Evolutionary conservation across 2,113 vertebrate genomes (phyloP).

Genomic region (Odontophorus gujanensis): DNA sequence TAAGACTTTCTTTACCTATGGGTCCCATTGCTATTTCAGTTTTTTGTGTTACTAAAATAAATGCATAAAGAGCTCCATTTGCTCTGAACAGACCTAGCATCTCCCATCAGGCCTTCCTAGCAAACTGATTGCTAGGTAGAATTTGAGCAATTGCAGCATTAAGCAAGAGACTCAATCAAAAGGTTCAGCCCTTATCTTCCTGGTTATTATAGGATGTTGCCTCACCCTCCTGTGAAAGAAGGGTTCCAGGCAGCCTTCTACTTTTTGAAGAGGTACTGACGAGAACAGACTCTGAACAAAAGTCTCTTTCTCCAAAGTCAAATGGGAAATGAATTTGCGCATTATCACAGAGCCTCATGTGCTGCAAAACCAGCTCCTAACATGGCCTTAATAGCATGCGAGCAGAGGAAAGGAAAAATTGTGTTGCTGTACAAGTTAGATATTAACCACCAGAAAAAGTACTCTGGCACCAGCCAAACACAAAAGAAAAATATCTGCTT

Average conservation of each 20-base stretch:
- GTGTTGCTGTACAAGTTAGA: not conserved
- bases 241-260: not conserved
- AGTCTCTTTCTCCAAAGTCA: not conserved
- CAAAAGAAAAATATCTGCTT: not conserved
- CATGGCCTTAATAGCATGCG: rapidly evolving
- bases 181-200: not conserved
- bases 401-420: not conserved
- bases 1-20: not conserved
- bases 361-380: not conserved
- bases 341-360: not conserved
- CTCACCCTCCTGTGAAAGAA: not conserved
- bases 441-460: not conserved
- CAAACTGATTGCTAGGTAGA: not conserved
- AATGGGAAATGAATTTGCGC: not conserved
- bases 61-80: not conserved
- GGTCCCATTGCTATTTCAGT: rapidly evolving
- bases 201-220: not conserved
- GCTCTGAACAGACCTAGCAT: not conserved
- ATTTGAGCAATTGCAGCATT: not conserved
- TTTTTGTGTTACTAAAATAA: not conserved
- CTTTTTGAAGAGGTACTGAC: not conserved
- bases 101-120: not conserved
- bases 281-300: not conserved
- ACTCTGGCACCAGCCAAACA: not conserved
- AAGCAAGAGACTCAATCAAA: not conserved